Base-by-base conservation (phyloP, 2,888 invertebrate genomes). In the Chrysina gloriosa region DNA sequence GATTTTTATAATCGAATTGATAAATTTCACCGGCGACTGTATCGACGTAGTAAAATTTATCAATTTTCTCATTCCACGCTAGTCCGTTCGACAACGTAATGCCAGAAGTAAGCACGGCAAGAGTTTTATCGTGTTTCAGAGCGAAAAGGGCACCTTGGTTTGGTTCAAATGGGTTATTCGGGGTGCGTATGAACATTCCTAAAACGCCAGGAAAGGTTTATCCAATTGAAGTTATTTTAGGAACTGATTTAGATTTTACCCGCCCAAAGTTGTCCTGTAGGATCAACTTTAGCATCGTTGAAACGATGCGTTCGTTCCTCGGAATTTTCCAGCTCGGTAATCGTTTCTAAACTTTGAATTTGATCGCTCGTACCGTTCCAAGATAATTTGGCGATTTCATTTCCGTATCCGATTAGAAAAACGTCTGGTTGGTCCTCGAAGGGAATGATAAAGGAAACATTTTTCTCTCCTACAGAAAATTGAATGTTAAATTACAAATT, bases 261-360 rank as follows among this genome's bases (percentile, higher is more conserved):
- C 61, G 89, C 89, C 84, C 90, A 92, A 27, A 93, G 83, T 47
- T 91, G 84, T 1, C 93, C 93, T 3, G 81, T 79, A 9, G 89
- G 87, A 78, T 93, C 93, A 31, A 90, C 89, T 81, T 93, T 93
- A 25, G 88, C 93, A 77, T 93, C 93, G 74, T 93, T 93, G 77
- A 48, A 65, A n/a, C 31, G 34, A 25, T 64, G 34, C 9, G 11
- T 50, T 6, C 36, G 4, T 47, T 42, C 42, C 31, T 84, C 84
- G 68, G 87, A 86, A 2, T 80, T 77, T 76, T 87, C 88, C 4
- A 91, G 86, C 71, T 87, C 86, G 0, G 84, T 83, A 1, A 90
- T 74, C 0, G 78, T 78, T 19, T 84, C 81, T 1, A 86, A 75
- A 2, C 86, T 82, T 34, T 84, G 84, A 2, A 84, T 77, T 54